Percentiles rank a stretch among this genome's conserved stretches.
phyloP scores from a whole-genome alignment of 2,888 invertebrate genomes.

The Nemotelus nigrinus region DNA sequence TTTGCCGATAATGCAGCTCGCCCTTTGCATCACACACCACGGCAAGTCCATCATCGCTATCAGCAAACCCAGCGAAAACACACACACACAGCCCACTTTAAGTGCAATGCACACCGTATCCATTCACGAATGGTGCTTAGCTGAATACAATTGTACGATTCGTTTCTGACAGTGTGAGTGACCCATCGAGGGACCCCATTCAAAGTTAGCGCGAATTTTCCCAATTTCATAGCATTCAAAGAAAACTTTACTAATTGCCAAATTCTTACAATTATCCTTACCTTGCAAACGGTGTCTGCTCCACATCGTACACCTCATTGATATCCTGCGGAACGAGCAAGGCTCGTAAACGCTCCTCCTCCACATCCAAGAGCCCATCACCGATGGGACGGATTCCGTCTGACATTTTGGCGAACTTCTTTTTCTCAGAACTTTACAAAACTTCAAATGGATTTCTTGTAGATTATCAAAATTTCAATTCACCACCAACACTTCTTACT shows the following conservation, averaged over 20 bases:
- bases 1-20: slow-evolving; percentile 41
- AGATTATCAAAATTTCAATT: neutral
- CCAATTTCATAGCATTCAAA: neutral
- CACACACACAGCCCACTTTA: neutral
- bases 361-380: slow-evolving; percentile 78
- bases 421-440: neutral
- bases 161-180: slow-evolving; percentile 2
- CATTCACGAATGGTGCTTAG: neutral
- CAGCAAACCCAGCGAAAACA: slow-evolving; percentile 2
- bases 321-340: slow-evolving; percentile 79
- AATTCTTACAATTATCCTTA: slow-evolving; percentile 63
- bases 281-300: slow-evolving; percentile 88
- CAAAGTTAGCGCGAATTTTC: slow-evolving; percentile 9
- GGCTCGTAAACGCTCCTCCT: slow-evolving; percentile 73
- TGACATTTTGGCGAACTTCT: slow-evolving; percentile 50
- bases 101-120: neutral
- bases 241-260: neutral
- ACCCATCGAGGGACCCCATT: slow-evolving; percentile 7
- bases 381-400: slow-evolving; percentile 66
- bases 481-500: neutral
- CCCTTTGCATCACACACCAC: neutral
- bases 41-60: neutral
- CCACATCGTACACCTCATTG: slow-evolving; percentile 80
- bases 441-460: neutral
- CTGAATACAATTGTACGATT: slow-evolving; percentile 4